These are phyloP conservation scores for Sarcophaga variegata DNA, from an alignment of 2,888 invertebrate genomes.

Conservation along the genomic window DNA sequence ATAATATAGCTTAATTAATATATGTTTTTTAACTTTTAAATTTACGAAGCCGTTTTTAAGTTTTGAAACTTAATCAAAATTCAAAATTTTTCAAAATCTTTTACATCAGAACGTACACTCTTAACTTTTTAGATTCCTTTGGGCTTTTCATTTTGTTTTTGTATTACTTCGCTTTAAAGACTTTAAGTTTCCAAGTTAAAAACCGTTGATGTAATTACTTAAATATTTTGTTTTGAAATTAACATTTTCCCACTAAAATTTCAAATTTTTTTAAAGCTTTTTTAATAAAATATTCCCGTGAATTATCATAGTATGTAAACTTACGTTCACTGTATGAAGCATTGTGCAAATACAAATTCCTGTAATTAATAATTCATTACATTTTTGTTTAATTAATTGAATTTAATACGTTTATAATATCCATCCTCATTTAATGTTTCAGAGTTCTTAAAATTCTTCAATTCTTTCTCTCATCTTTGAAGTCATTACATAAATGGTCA, in stretches of 20 bases:
- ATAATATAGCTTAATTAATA: background rate
- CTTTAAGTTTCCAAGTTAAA: too few species aligned
- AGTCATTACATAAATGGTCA: too few species aligned
- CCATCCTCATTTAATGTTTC: background rate
- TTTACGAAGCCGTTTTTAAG: too few species aligned
- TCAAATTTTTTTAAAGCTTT: background rate
- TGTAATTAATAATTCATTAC: constrained; percentile 29
- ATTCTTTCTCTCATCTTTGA: too few species aligned
- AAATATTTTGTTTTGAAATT: too few species aligned
- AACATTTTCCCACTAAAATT: too few species aligned
- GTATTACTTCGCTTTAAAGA: too few species aligned
- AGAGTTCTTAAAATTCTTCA: too few species aligned
- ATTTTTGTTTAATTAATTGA: background rate
- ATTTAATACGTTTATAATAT: background rate
- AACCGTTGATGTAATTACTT: too few species aligned
- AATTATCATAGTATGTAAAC: background rate
- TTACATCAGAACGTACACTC: background rate
- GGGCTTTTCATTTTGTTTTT: background rate
- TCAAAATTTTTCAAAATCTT: background rate
- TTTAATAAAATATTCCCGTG: background rate
- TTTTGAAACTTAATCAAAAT: too few species aligned
- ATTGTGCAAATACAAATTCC: constrained; percentile 6
- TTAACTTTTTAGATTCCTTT: background rate
- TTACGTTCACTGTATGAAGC: constrained; percentile 1
- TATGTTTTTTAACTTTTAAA: background rate